A percentile compares a stretch with the other conserved stretches of the same genome.
Conservation (phyloP, 2,797 vertebrate species). For the Chaetophractus vellerosus region DNA sequence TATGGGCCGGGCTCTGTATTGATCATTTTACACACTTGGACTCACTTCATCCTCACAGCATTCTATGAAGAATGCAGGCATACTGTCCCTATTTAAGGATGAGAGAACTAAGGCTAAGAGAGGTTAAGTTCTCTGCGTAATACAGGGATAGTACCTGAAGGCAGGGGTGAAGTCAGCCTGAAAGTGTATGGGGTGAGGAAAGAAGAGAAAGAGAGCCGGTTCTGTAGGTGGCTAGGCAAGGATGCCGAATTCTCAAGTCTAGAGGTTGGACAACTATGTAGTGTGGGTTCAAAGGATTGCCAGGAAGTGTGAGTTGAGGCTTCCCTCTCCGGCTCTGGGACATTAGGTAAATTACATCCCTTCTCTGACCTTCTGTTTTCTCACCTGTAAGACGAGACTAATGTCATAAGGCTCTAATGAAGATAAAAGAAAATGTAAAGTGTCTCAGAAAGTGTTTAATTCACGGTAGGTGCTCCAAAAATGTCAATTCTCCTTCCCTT, state of each 20-base stretch:
- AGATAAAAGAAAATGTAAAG: background rate
- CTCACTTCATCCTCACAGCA: background rate
- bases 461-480: background rate
- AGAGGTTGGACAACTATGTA: background rate
- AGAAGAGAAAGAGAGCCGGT: background rate
- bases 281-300: background rate
- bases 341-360: background rate
- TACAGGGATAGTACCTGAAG: background rate
- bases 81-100: background rate
- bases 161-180: background rate
- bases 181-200: background rate
- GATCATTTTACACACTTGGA: background rate
- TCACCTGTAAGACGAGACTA: background rate
- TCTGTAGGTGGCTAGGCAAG: background rate
- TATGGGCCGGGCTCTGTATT: background rate
- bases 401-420: background rate
- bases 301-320: background rate
- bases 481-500: background rate
- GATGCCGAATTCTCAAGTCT: background rate
- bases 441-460: background rate
- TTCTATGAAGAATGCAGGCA: background rate
- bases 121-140: background rate
- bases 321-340: background rate
- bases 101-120: background rate
- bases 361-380: conserved; percentile 12